Evolutionary conservation across 1,140 invertebrate genomes (phyloP).

Genomic region (Drosophila bocki): DNA sequence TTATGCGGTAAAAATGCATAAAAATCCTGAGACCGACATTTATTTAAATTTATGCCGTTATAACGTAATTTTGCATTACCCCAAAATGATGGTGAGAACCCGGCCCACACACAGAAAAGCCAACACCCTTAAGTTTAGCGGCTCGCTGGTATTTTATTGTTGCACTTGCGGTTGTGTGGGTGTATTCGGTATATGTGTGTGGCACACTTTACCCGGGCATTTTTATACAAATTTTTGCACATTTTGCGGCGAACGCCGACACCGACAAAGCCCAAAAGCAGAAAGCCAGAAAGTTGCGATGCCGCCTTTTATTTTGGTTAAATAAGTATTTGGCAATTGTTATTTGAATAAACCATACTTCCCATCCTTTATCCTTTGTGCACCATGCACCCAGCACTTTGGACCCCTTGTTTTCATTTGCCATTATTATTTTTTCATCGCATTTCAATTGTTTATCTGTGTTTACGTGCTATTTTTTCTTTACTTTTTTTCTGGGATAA

Average conservation of each 20-base stretch:
- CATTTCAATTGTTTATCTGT: slow-evolving; percentile 69
- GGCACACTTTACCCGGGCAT: slow-evolving; percentile 63
- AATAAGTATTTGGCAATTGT: slow-evolving; percentile 81
- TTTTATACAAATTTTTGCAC: slow-evolving; percentile 71
- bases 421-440: slow-evolving; percentile 57
- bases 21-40: slow-evolving; percentile 85
- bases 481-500: slow-evolving; percentile 40
- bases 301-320: slow-evolving; percentile 67
- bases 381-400: background rate
- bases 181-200: slow-evolving; percentile 15
- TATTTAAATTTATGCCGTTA: slow-evolving; percentile 85
- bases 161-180: slow-evolving; percentile 36
- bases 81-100: slow-evolving; percentile 67
- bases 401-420: slow-evolving; percentile 45
- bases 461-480: slow-evolving; percentile 25
- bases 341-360: slow-evolving; percentile 66
- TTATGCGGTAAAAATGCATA: slow-evolving; percentile 85
- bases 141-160: slow-evolving; percentile 69
- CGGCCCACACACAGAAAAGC: slow-evolving; percentile 7
- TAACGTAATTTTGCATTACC: slow-evolving; percentile 84
- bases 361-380: slow-evolving; percentile 54
- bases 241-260: slow-evolving; percentile 29
- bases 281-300: slow-evolving; percentile 63
- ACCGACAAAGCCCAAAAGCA: slow-evolving; percentile 46
- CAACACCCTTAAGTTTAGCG: slow-evolving; percentile 44